Base-by-base conservation (phyloP, 1,140 invertebrate genomes). In the Drosophila hydei region DNA sequence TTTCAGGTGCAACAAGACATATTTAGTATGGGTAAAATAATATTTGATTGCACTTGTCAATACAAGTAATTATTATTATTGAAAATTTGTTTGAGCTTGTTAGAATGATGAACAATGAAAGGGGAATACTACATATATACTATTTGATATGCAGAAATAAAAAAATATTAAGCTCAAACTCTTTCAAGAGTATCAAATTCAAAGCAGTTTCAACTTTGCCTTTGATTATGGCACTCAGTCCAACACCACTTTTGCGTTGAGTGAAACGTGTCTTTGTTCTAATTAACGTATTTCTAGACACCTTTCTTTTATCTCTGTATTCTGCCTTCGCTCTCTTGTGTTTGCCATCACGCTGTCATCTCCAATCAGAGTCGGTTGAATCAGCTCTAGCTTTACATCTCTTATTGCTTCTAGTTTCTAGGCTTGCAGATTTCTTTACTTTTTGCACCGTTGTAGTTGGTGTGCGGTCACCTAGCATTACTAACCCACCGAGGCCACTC, bases 371-470 rank as follows among this genome's bases (percentile, higher is more conserved):
- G 14, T 51, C 14, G 42, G 3, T 60, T 23, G 33, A 16, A 25
- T 33, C 54, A 60, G 42, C 51, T 48, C 38, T 67, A 47, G 69
- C 67, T 60, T 52, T 23, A 52, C 45, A 51, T 61, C 27, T 58
- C 30, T n/a, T 36, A 59, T 36, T 61, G 30, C 25, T 68, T 68
- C 33, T 61, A 47, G 63, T 61, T 60, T 72, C 70, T 50, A 55
- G 68, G 56, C 50, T 25, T 27, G 63, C 40, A 47, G 55, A 68
- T 72, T 68, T 61, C 55, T 61, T 42, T 68, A 36, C 30, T 61
- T 50, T 69, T 68, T 47, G 70, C 48, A 72, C 48, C 21, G 61
- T 67, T 55, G 61, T 43, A 42, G 25, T 51, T 48, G 6, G 21
- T 58, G 36, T 54, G 33, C 36, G 11, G 18, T 30, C 50, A 50